Percentiles rank a stretch among this genome's conserved stretches.
phyloP scores from a whole-genome alignment of 2,888 invertebrate genomes.

The Drosophila conformis region DNA sequence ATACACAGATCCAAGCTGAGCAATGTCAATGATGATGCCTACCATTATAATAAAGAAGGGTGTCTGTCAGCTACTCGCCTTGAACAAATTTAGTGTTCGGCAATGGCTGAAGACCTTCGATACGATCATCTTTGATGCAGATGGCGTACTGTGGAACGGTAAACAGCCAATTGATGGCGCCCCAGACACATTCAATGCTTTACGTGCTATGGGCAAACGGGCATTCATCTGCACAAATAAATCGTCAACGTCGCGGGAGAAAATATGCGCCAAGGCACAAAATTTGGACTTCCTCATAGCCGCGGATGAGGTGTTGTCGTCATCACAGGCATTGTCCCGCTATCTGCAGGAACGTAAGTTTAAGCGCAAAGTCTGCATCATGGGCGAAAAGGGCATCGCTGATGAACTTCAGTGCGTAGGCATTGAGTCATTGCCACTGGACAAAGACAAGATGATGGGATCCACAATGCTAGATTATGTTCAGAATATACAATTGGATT shows the following conservation, averaged over 20 bases:
- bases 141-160: conserved; percentile 56
- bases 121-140: conserved; percentile 52
- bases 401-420: conserved; percentile 53
- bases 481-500: conserved; percentile 32
- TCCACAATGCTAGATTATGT: conserved; percentile 23
- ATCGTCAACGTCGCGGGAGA: conserved; percentile 32
- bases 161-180: conserved; percentile 35
- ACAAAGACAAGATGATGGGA: not conserved
- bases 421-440: conserved; percentile 39
- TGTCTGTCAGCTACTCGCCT: conserved; percentile 46
- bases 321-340: conserved; percentile 39
- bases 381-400: conserved; percentile 55
- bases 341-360: conserved; percentile 48
- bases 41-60: conserved; percentile 37
- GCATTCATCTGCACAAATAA: conserved; percentile 61
- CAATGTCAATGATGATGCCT: conserved; percentile 1
- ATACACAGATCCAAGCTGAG: conserved; percentile 19
- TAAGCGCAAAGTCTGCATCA: conserved; percentile 46
- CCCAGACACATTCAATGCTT: conserved; percentile 60
- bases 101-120: conserved; percentile 62
- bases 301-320: conserved; percentile 46
- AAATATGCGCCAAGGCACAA: conserved; percentile 37
- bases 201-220: conserved; percentile 58
- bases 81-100: conserved; percentile 45
- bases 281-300: conserved; percentile 43